Percentiles rank a stretch among this genome's conserved stretches.
Evolutionary conservation across 2,113 vertebrate genomes (phyloP).

Genomic region (Stomatorhinus ivindoensis): DNA sequence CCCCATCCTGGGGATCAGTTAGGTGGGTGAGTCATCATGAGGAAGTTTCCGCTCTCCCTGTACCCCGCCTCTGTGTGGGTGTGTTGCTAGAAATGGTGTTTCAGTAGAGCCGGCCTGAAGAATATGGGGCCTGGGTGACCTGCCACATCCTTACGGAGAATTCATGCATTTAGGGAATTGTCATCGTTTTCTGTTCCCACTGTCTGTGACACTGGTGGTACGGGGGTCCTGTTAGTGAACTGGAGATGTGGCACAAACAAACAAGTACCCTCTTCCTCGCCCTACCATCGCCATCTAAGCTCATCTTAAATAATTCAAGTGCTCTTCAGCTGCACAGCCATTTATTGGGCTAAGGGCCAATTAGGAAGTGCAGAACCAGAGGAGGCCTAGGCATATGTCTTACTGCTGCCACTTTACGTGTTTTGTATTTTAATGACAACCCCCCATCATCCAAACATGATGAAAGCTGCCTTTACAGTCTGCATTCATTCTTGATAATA

Average conservation of each 20-base stretch:
- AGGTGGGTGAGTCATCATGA: slow-evolving; percentile 22
- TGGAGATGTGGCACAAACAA: not conserved
- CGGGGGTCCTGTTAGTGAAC: not conserved
- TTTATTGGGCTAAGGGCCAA: slow-evolving; percentile 2
- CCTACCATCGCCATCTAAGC: not conserved
- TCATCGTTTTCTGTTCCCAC: not conserved
- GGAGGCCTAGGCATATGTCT: not conserved
- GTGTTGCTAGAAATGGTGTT: no score
- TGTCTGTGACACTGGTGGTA: not conserved
- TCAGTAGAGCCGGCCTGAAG: not conserved
- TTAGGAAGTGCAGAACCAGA: not conserved
- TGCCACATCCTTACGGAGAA: slow-evolving; percentile 33
- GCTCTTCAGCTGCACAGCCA: not conserved
- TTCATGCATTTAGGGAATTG: not conserved
- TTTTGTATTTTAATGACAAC: not conserved
- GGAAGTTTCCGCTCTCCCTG: slow-evolving; percentile 23
- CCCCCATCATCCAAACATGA: not conserved
- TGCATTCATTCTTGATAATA: not conserved
- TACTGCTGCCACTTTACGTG: not conserved
- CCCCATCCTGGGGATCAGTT: not conserved
- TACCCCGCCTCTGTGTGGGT: not conserved
- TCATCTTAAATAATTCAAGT: not conserved
- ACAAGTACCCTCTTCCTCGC: not conserved
- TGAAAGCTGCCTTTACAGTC: not conserved
- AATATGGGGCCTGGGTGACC: slow-evolving; percentile 25